phyloP scores from a whole-genome alignment of 2,113 vertebrate genomes.

The Dendropsophus ebraccatus region DNA sequence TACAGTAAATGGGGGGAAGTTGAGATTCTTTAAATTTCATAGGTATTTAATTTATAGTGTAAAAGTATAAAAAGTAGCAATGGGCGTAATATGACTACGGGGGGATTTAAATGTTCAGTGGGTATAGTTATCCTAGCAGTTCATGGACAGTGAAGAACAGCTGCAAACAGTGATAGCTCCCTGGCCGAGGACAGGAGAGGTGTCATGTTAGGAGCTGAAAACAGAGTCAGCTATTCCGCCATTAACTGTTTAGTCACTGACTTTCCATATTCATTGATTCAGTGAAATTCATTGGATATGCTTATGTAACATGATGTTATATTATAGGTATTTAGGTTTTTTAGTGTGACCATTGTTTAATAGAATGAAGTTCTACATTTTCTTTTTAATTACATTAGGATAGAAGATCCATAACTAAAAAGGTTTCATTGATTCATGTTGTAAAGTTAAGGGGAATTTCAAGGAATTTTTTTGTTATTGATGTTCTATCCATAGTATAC shows the following conservation, averaged over 20 bases:
- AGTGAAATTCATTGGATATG: neutral
- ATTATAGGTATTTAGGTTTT: neutral
- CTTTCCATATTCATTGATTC: neutral
- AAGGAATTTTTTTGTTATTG: too few species aligned
- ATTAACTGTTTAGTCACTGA: neutral
- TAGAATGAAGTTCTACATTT: too few species aligned
- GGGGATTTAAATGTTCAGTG: neutral
- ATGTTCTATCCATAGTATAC: too few species aligned
- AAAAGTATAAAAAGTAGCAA: conserved; percentile 11
- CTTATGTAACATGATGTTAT: neutral
- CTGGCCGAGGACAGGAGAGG: neutral
- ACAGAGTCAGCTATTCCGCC: conserved; percentile 21
- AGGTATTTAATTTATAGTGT: neutral
- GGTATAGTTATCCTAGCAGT: conserved; percentile 1
- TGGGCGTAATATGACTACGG: conserved; percentile 11
- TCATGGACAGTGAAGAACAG: conserved; percentile 23
- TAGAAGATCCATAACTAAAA: neutral
- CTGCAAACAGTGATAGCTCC: conserved; percentile 30
- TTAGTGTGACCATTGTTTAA: too few species aligned
- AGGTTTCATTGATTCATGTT: neutral
- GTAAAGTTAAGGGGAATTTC: neutral
- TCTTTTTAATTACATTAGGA: neutral
- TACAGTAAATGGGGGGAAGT: too few species aligned
- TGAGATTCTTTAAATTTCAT: neutral
- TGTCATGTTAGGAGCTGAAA: conserved; percentile 23